Evolutionary conservation across 2,888 invertebrate genomes (phyloP).

Genomic region (Bembecia ichneumoniformis): DNA sequence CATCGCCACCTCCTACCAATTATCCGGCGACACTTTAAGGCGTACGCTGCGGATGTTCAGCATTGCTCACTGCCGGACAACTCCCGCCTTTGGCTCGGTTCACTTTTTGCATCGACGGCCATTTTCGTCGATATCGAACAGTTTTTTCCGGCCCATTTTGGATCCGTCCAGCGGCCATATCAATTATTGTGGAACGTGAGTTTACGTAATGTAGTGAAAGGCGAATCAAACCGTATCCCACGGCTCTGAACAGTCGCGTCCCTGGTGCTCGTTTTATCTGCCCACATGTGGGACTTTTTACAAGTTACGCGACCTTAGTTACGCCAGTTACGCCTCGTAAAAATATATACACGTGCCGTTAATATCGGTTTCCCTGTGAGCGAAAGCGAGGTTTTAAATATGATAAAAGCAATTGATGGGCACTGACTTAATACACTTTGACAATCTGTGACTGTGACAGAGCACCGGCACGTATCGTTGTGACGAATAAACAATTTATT

Average conservation of each 20-base stretch:
- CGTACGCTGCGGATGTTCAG: constrained; percentile 18
- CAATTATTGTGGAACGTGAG: constrained; percentile 47
- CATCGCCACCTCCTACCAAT: constrained; percentile 15
- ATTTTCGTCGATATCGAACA: constrained; percentile 28
- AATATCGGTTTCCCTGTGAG: no score
- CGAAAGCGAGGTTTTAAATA: no score
- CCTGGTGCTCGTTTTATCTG: constrained; percentile 1
- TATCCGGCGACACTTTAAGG: constrained; percentile 35
- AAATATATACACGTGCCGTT: no score
- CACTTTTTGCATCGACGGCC: constrained; percentile 34
- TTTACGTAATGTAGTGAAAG: constrained; percentile 43
- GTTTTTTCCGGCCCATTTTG: constrained; percentile 29
- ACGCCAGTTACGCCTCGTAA: no score
- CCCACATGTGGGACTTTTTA: neutral
- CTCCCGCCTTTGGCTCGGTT: constrained; percentile 33
- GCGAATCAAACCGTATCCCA: constrained; percentile 22
- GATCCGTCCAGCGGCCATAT: constrained; percentile 31
- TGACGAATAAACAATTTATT: no score
- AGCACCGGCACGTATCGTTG: no score
- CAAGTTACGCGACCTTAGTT: neutral
- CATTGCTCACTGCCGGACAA: constrained; percentile 15
- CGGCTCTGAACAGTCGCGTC: constrained; percentile 13
- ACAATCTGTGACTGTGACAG: no score
- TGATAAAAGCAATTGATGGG: no score
- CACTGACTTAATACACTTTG: no score